Conservation (phyloP, 2,888 invertebrate genomes). For the Dione juno region DNA sequence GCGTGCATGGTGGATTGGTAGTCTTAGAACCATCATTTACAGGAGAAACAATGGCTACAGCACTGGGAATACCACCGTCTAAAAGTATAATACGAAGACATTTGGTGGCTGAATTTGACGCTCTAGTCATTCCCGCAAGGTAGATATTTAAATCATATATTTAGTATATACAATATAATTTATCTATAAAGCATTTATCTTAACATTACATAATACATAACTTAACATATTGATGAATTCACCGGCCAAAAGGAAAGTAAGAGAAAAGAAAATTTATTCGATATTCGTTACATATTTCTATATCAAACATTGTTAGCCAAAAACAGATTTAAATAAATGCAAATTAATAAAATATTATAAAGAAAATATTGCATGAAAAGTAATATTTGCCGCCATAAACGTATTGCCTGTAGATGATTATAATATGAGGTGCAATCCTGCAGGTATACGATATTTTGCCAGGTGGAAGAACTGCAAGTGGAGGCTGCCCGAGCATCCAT, state of each 20-base stretch:
- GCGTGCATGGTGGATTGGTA: constrained; percentile 96
- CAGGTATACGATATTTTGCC: constrained; percentile 92
- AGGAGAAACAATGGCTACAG: constrained; percentile 97
- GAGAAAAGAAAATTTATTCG: constrained; percentile 36
- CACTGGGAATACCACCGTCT: constrained; percentile 94
- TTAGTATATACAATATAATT: constrained; percentile 12
- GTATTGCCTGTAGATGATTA: constrained; percentile 80
- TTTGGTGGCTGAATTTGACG: constrained; percentile 94
- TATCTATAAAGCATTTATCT: constrained; percentile 20
- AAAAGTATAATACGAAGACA: constrained; percentile 97
- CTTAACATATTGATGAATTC: constrained; percentile 19
- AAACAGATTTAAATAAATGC: constrained; percentile 32
- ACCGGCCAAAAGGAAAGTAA: constrained; percentile 15
- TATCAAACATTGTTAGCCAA: constrained; percentile 29
- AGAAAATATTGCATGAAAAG: constrained; percentile 63
- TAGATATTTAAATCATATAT: constrained; percentile 61
- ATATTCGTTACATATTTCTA: constrained; percentile 29
- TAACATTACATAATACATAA: constrained; percentile 27
- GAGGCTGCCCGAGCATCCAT: constrained; percentile 88
- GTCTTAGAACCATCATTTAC: constrained; percentile 97
- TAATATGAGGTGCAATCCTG: constrained; percentile 83
- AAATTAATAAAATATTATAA: constrained; percentile 48
- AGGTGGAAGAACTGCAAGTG: constrained; percentile 92
- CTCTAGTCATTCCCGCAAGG: constrained; percentile 96
- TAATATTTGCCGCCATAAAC: constrained; percentile 60